Conservation (phyloP, 1,140 invertebrate species). For the Cheumatopsyche charites region DNA sequence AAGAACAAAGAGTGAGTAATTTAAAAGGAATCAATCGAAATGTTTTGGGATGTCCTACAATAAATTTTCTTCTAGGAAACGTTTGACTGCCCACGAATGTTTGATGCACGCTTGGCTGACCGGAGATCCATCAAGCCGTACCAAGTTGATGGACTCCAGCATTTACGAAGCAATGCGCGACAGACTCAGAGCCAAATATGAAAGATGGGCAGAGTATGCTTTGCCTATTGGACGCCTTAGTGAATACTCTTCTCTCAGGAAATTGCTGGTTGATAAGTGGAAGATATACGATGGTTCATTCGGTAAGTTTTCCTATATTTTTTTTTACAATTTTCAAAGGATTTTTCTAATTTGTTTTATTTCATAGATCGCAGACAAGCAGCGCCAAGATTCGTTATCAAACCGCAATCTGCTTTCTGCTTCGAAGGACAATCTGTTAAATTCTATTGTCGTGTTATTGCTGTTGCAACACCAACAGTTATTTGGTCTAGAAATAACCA, state of each 20-base stretch:
- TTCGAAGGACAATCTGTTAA: conserved; percentile 97
- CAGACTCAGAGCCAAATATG: conserved; percentile 82
- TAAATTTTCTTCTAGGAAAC: conserved; percentile 71
- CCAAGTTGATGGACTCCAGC: conserved; percentile 77
- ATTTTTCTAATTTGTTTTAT: conserved; percentile 17
- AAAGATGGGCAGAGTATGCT: conserved; percentile 86
- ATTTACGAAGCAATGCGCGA: conserved; percentile 88
- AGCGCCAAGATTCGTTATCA: conserved; percentile 96
- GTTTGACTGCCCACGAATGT: conserved; percentile 98
- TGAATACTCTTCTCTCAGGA: conserved; percentile 96
- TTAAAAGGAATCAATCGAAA: background rate
- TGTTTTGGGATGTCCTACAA: conserved; percentile 6
- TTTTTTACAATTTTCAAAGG: conserved; percentile 1
- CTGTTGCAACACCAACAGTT: conserved; percentile 90
- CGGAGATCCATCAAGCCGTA: conserved; percentile 78
- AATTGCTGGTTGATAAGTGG: conserved; percentile 95
- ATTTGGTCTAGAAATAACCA: conserved; percentile 94
- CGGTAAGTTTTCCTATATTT: conserved; percentile 64
- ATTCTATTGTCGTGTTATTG: conserved; percentile 96
- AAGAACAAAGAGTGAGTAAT: conserved; percentile 90
- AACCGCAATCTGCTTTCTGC: conserved; percentile 92
- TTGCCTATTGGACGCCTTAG: conserved; percentile 95
- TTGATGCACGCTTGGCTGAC: conserved; percentile 93
- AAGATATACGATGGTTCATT: conserved; percentile 95
- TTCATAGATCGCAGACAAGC: conserved; percentile 91